Evolutionary conservation across 1,140 invertebrate genomes (phyloP).

Genomic region (Diuraphis noxia): DNA sequence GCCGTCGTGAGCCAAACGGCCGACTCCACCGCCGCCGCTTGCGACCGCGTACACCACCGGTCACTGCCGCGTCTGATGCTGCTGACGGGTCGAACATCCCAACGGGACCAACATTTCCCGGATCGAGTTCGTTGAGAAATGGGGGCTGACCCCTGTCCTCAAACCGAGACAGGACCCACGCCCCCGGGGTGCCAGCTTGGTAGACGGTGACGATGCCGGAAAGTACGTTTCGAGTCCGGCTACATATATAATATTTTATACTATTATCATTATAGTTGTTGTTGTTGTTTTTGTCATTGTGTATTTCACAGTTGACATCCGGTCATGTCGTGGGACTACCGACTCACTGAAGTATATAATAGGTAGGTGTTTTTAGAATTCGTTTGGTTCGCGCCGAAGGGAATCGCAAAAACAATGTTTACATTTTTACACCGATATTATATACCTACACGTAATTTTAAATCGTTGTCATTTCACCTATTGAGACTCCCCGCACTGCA

Average conservation of each 20-base stretch:
- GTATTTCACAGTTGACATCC: background rate
- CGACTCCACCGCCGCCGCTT: constrained; percentile 15
- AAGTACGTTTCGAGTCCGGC: constrained; percentile 28
- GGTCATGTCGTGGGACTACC: background rate
- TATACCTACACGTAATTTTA: no score
- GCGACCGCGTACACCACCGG: constrained; percentile 38
- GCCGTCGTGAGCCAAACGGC: constrained; percentile 34
- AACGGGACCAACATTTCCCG: constrained; percentile 84
- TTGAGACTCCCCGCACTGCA: no score
- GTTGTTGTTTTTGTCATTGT: background rate
- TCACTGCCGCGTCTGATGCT: constrained; percentile 54
- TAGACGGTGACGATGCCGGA: constrained; percentile 52
- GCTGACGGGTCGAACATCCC: constrained; percentile 61
- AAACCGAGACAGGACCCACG: constrained; percentile 87
- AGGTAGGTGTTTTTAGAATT: no score
- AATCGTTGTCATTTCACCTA: no score
- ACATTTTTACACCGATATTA: no score
- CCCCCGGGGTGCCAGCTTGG: constrained; percentile 66
- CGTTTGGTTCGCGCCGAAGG: no score
- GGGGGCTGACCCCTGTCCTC: constrained; percentile 93
- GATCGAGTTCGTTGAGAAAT: constrained; percentile 93
- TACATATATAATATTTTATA: background rate
- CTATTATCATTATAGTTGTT: background rate
- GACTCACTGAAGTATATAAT: no score
- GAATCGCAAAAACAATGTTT: no score